Evolutionary conservation across 2,888 invertebrate genomes (phyloP).

Genomic region (Phragmatobia fuliginosa): DNA sequence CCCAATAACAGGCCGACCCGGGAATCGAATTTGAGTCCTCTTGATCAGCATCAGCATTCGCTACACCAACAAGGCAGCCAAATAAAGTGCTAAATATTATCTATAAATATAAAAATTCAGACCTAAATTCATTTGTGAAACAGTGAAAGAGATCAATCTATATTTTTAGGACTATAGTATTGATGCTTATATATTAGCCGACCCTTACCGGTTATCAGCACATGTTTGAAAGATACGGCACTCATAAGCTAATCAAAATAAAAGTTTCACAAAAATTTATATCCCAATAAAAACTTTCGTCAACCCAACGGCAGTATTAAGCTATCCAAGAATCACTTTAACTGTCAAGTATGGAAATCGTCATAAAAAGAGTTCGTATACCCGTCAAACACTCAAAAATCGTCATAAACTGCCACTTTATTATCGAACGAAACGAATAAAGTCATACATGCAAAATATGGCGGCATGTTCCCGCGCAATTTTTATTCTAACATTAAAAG

Average conservation of each 20-base stretch:
- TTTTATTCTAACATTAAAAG: slow-evolving; percentile 42
- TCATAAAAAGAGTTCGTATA: slow-evolving; percentile 35
- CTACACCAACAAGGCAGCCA: too few species aligned
- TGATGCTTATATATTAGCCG: not conserved
- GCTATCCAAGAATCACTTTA: slow-evolving; percentile 41
- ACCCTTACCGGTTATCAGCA: not conserved
- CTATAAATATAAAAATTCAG: too few species aligned
- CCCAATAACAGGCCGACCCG: too few species aligned
- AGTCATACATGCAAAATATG: slow-evolving; percentile 47
- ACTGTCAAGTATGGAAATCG: slow-evolving; percentile 38
- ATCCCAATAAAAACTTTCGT: not conserved
- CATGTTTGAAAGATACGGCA: not conserved
- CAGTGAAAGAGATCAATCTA: too few species aligned
- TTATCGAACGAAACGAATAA: slow-evolving; percentile 30
- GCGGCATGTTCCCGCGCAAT: slow-evolving; percentile 19
- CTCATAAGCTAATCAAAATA: not conserved
- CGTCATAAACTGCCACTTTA: slow-evolving; percentile 46
- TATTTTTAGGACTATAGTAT: too few species aligned
- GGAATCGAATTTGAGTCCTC: too few species aligned
- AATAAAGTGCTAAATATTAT: too few species aligned
- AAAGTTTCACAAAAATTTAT: not conserved
- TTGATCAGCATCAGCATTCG: too few species aligned
- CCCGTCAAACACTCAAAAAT: slow-evolving; percentile 30
- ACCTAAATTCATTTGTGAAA: too few species aligned
- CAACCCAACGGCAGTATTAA: slow-evolving; percentile 17